A percentile compares a stretch with the other conserved stretches of the same genome.
These are phyloP conservation scores for Hycleus cichorii DNA, from an alignment of 1,140 invertebrate species.

Conservation along the genomic window DNA sequence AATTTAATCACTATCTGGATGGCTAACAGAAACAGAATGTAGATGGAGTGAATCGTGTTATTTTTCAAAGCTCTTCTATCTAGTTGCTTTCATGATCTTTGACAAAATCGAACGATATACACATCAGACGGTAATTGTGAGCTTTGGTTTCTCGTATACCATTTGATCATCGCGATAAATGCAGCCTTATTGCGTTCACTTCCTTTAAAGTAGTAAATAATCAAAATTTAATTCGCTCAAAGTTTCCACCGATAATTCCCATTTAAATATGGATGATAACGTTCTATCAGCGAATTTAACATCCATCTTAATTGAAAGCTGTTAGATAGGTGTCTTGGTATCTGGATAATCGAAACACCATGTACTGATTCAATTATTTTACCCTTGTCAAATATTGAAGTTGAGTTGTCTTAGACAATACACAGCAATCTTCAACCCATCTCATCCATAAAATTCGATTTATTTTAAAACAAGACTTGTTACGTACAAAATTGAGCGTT, in stretches of 20 bases:
- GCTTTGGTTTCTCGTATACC: slow-evolving; percentile 4
- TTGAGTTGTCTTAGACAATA: not conserved
- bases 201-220: too few relatives aligned
- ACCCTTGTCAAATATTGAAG: slow-evolving; percentile 1
- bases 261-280: too few relatives aligned
- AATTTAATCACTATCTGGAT: slow-evolving; percentile 14
- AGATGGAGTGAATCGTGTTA: not conserved
- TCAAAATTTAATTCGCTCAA: too few relatives aligned
- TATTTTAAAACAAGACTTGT: not conserved
- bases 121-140: slow-evolving; percentile 3
- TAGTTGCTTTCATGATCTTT: slow-evolving; percentile 1
- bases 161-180: slow-evolving; percentile 3
- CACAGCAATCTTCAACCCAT: not conserved
- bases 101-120: slow-evolving; percentile 16
- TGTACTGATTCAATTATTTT: slow-evolving; percentile 3
- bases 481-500: not conserved
- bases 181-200: too few relatives aligned
- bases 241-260: too few relatives aligned
- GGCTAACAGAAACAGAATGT: not conserved
- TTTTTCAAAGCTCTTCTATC: slow-evolving; percentile 7
- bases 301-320: not conserved
- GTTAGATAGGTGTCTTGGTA: not conserved
- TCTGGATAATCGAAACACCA: not conserved
- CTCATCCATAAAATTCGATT: slow-evolving; percentile 4
- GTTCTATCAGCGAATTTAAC: too few relatives aligned